A percentile compares a stretch with the other conserved stretches of the same genome.
Conservation (phyloP, 2,888 invertebrate species). For the Microctonus aethiopoides region DNA sequence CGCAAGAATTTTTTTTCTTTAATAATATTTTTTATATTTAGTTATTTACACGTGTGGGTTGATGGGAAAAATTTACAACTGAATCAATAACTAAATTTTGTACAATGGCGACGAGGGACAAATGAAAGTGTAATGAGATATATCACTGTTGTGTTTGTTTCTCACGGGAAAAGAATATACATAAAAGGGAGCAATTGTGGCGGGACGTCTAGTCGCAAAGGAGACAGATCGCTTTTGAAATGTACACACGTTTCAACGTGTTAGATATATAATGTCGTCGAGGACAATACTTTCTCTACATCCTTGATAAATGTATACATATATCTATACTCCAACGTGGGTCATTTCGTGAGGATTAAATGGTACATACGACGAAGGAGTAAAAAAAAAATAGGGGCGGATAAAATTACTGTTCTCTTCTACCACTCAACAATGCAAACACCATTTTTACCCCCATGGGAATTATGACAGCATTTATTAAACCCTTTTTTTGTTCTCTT, state of each 20-base stretch:
- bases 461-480: background rate
- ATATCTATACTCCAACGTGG: constrained; percentile 21
- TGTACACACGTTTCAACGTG: constrained; percentile 32
- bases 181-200: background rate
- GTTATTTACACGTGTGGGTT: too few species aligned
- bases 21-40: too few species aligned
- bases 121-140: background rate
- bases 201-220: constrained; percentile 17
- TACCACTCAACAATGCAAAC: background rate
- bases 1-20: background rate
- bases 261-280: constrained; percentile 12
- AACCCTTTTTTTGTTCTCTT: background rate
- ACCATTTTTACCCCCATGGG: background rate
- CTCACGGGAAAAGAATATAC: background rate
- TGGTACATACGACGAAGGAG: background rate
- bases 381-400: constrained; percentile 2
- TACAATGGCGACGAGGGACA: background rate
- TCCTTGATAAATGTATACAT: too few species aligned
- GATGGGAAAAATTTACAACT: background rate
- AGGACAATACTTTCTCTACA: background rate
- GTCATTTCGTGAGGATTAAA: constrained; percentile 32
- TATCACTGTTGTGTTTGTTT: background rate
- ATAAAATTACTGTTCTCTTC: background rate
- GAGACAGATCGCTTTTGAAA: constrained; percentile 39
- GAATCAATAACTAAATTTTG: background rate